phyloP scores from a whole-genome alignment of 2,113 vertebrate species.

The Seriola rivoliana region DNA sequence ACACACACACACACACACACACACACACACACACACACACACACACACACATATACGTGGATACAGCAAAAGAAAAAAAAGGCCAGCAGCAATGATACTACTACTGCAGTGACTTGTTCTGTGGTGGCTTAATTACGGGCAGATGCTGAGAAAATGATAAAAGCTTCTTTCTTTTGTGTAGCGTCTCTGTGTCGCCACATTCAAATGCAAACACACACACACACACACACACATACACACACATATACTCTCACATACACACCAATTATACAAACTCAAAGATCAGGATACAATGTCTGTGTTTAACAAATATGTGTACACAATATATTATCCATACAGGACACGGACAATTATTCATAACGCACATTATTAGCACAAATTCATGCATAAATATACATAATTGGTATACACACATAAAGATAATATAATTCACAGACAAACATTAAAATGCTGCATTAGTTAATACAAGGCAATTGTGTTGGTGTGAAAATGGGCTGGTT shows the following conservation, averaged over 20 bases:
- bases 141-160: slow-evolving; percentile 68
- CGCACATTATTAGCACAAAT: too few relatives aligned
- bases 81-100: slow-evolving; percentile 46
- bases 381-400: too few relatives aligned
- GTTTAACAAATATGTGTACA: background rate
- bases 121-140: slow-evolving; percentile 75
- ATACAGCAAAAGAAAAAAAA: slow-evolving; percentile 19
- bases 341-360: background rate
- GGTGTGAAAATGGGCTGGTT: background rate
- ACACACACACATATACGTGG: background rate
- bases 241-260: slow-evolving; percentile 1
- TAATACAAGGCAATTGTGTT: background rate
- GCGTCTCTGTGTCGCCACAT: slow-evolving; percentile 45
- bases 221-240: slow-evolving; percentile 6
- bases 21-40: background rate
- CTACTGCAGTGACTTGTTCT: slow-evolving; percentile 76
- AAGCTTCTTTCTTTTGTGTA: slow-evolving; percentile 58
- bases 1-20: background rate
- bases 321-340: background rate
- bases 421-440: background rate
- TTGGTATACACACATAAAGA: too few relatives aligned
- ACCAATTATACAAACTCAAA: slow-evolving; percentile 16
- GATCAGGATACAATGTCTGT: background rate
- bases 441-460: background rate
- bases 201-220: slow-evolving; percentile 26